Percentiles rank a stretch among this genome's conserved stretches.
These are phyloP conservation scores for Ophion obscuratus DNA, from an alignment of 2,888 invertebrate genomes.

Conservation along the genomic window DNA sequence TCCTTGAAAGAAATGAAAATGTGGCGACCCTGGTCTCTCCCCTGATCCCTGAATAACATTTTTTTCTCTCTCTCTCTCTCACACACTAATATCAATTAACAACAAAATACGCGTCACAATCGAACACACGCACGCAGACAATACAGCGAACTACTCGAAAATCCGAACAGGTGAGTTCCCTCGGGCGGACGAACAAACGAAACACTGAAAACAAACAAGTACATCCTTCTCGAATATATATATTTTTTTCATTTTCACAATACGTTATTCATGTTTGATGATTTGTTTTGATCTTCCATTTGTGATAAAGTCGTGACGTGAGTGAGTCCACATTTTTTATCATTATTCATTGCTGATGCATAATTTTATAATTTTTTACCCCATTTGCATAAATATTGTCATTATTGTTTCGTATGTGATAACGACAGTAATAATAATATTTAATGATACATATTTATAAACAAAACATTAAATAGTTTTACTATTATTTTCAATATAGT, in stretches of 20 bases:
- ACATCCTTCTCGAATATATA: background rate
- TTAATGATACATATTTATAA: too few relatives aligned
- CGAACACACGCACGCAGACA: slow-evolving; percentile 67
- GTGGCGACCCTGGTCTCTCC: background rate
- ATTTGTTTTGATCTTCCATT: background rate
- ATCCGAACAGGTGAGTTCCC: slow-evolving; percentile 71
- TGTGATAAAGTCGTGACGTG: too few relatives aligned
- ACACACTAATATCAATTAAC: background rate
- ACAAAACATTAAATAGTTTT: too few relatives aligned
- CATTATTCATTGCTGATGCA: too few relatives aligned
- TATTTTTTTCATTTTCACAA: background rate
- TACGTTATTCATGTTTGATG: background rate
- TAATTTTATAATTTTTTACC: too few relatives aligned
- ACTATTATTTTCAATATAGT: too few relatives aligned
- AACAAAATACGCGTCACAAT: slow-evolving; percentile 28
- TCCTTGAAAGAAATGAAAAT: background rate
- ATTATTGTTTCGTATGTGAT: too few relatives aligned
- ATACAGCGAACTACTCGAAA: slow-evolving; percentile 68
- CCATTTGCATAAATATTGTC: too few relatives aligned
- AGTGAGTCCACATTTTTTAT: too few relatives aligned
- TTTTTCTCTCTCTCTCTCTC: background rate
- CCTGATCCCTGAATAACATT: background rate
- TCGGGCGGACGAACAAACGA: background rate
- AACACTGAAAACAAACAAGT: background rate
- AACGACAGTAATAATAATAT: too few relatives aligned